These are phyloP conservation scores for Apocheima hispidaria DNA, from an alignment of 2,888 invertebrate genomes.

Conservation along the genomic window DNA sequence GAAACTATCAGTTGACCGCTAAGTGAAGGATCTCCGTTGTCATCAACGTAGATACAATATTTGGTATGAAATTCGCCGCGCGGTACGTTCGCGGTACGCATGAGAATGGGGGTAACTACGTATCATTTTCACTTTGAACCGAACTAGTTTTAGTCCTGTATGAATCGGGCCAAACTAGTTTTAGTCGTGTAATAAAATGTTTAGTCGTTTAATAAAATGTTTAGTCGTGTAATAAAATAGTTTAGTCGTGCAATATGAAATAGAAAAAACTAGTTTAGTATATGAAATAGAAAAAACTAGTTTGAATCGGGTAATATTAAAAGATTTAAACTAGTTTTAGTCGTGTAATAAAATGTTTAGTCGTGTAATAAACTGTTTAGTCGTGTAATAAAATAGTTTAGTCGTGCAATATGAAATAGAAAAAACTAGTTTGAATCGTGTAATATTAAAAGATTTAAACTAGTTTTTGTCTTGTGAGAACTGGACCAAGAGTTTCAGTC, in stretches of 20 bases:
- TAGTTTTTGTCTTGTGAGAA: background rate
- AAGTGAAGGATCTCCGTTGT: constrained; percentile 12
- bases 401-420: background rate
- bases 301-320: background rate
- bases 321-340: background rate
- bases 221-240: too few species aligned
- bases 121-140: background rate
- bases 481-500: too few species aligned
- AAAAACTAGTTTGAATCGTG: background rate
- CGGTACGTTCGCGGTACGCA: background rate
- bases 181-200: too few species aligned
- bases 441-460: background rate
- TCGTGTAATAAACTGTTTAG: too few species aligned
- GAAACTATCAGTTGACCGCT: constrained; percentile 19
- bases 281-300: too few species aligned
- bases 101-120: background rate
- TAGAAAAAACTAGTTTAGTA: too few species aligned
- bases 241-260: background rate
- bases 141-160: background rate
- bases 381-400: too few species aligned
- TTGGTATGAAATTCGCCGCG: constrained; percentile 26
- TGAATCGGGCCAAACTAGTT: background rate
- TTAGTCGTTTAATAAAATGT: too few species aligned
- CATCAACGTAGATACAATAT: constrained; percentile 29
- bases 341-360: too few species aligned